Conservation (phyloP, 2,113 vertebrate genomes). For the Melospiza melodia region DNA sequence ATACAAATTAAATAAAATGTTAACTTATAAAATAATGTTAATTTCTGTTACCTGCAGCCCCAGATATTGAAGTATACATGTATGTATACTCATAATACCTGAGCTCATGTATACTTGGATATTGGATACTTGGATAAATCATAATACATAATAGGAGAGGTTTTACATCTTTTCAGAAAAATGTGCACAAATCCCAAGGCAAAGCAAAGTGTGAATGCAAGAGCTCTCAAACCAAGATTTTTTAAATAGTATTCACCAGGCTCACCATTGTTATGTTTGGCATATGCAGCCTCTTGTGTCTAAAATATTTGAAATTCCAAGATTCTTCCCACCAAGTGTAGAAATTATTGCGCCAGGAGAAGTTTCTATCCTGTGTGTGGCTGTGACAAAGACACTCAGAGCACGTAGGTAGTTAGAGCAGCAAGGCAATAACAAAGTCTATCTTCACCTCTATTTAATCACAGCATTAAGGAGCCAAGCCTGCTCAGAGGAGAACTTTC, state of each 20-base stretch:
- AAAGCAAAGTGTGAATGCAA: background rate
- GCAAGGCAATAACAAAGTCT: background rate
- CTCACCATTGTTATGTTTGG: background rate
- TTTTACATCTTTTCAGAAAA: background rate
- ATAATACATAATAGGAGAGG: background rate
- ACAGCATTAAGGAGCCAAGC: background rate
- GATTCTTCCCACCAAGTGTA: background rate
- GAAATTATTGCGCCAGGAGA: background rate
- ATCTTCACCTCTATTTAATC: background rate
- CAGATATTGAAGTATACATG: background rate
- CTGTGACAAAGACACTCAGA: fast-evolving
- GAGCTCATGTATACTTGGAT: too few relatives aligned
- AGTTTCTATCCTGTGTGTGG: background rate
- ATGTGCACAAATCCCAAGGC: background rate
- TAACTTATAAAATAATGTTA: background rate
- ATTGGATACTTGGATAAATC: too few relatives aligned
- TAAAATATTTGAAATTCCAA: background rate
- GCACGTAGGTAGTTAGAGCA: background rate
- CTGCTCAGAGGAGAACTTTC: background rate
- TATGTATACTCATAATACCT: background rate
- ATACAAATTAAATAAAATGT: background rate
- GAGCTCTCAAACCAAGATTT: background rate
- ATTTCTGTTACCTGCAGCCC: background rate
- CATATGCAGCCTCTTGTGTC: background rate
- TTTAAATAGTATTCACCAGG: background rate